Evolutionary conservation across 1,140 invertebrate species (phyloP), one percentile per base, ranked within the genome.

Genomic region (Spodoptera litura): DNA sequence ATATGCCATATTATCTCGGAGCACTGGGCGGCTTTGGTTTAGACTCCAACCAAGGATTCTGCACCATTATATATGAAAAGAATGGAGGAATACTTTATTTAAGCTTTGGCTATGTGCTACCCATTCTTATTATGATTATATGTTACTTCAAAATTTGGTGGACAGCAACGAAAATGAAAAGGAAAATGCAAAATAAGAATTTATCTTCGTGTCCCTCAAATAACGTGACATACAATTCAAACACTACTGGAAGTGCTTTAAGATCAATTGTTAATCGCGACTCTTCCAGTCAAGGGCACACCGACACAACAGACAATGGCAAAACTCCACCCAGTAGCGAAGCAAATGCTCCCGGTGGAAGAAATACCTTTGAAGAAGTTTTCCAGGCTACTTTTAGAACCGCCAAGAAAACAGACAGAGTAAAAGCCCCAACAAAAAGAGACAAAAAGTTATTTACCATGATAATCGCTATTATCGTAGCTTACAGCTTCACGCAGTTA

Each of bases 141-240:
- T 97, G 97, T 85, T 98, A 98, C 85, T 96, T 96, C 0, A 94
- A 96, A 25, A 97, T 98, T 62, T 97, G 97, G 82, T 96, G 96
- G 81, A 96, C 97, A 25, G 97, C 97, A 0, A 95, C 96, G 3
- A 95, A 96, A 90, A 96, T 96, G 0, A 96, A 96, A 0, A 86
- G 95, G 8, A 96, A 96, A 77, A 85, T 27, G 5, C 13, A 11
- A 15, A 52, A 9, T 5, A 12, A 53, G 2, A 53, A 53, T 64
- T 9, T 27, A 5, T 3, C 13, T 31, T 31, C 31, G 31, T 31
- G 31, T 31, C 31, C 31, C 2, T 31, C 31, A 31, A 31, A 31
- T 31, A 31, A 44, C 8, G 2, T 56, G 4, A 12, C 58, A 10
- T 8, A 15, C 13, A 53, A 31, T 31, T 31, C 4, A 31, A 44